Conservation (phyloP, 2,888 invertebrate genomes). For the Tiphia femorata region DNA sequence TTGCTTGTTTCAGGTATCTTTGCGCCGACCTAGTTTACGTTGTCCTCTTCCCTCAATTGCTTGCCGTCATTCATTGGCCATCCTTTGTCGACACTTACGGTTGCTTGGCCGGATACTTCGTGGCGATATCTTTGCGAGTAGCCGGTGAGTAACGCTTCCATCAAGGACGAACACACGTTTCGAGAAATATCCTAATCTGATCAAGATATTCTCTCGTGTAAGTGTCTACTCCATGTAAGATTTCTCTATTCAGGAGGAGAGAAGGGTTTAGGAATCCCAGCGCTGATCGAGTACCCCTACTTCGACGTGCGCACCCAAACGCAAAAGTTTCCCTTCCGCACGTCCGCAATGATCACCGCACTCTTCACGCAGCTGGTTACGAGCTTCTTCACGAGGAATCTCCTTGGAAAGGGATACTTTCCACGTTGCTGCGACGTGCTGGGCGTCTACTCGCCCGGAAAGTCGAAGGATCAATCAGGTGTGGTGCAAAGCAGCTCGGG, state of each 20-base stretch:
- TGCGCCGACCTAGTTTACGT: constrained; percentile 81
- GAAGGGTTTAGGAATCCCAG: constrained; percentile 71
- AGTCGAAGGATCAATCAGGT: constrained; percentile 60
- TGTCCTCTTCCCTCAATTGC: constrained; percentile 79
- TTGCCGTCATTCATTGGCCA: constrained; percentile 77
- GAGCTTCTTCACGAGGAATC: constrained; percentile 67
- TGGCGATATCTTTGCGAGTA: constrained; percentile 71
- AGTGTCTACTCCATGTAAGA: too few relatives aligned
- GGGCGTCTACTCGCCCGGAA: constrained; percentile 61
- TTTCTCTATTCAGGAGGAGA: constrained; percentile 76
- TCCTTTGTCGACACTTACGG: constrained; percentile 78
- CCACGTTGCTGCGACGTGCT: constrained; percentile 64
- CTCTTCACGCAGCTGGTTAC: constrained; percentile 70
- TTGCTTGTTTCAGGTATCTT: constrained; percentile 69
- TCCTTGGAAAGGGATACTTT: constrained; percentile 62
- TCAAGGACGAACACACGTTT: too few relatives aligned
- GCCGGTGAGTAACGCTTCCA: constrained; percentile 66
- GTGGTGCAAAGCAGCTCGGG: constrained; percentile 65
- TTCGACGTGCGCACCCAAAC: constrained; percentile 65
- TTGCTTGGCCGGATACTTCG: constrained; percentile 72
- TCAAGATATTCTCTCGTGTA: too few relatives aligned
- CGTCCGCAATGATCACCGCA: constrained; percentile 75
- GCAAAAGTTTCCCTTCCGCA: constrained; percentile 79
- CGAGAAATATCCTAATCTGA: too few relatives aligned
- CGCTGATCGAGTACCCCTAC: constrained; percentile 73